phyloP scores from a whole-genome alignment of 2,888 invertebrate genomes.

The Lasioglossum leucozonium region DNA sequence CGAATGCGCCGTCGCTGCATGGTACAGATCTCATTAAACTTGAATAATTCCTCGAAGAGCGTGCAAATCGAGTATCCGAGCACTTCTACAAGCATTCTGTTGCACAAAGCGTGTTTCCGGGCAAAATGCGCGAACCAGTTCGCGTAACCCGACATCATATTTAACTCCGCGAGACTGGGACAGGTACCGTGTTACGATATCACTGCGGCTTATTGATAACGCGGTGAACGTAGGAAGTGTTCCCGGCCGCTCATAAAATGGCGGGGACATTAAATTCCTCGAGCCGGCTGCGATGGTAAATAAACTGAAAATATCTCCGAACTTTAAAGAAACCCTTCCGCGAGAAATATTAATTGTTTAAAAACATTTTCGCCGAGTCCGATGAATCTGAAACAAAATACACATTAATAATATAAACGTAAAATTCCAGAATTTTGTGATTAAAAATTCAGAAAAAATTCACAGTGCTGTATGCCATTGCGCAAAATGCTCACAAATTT shows the following conservation, averaged over 20 bases:
- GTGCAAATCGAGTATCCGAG: not conserved
- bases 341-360: no score
- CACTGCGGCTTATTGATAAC: slow-evolving; percentile 3
- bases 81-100: not conserved
- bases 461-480: not conserved
- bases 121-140: slow-evolving; percentile 4
- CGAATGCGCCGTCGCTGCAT: not conserved
- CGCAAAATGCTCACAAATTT: not conserved
- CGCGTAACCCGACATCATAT: not conserved
- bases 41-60: not conserved
- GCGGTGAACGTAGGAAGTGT: slow-evolving; percentile 9
- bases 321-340: no score
- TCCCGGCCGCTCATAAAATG: not conserved
- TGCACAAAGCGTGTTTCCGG: slow-evolving; percentile 8
- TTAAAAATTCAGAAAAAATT: not conserved
- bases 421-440: not conserved
- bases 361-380: no score
- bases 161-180: not conserved
- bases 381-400: no score
- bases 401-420: no score
- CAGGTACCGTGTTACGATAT: slow-evolving; percentile 7
- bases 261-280: not conserved
- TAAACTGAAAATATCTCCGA: not conserved
- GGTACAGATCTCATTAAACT: not conserved
- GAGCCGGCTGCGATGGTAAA: not conserved